A percentile compares a stretch with the other conserved stretches of the same genome.
These are phyloP conservation scores for Saxidomus purpurata DNA, from an alignment of 1,140 invertebrate species.

Conservation along the genomic window DNA sequence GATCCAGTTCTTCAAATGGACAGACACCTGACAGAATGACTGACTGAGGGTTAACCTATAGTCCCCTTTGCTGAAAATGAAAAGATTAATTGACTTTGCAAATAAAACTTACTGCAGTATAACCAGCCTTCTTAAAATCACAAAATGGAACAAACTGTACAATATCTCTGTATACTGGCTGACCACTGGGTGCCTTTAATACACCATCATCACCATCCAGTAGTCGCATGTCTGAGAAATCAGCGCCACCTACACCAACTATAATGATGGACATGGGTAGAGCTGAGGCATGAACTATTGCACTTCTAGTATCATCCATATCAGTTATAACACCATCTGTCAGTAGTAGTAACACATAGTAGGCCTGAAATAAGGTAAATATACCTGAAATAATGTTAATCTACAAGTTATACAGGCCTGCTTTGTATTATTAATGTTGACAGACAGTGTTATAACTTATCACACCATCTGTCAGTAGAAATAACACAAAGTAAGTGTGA, in stretches of 20 bases:
- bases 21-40: too few relatives aligned
- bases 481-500: constrained; percentile 89
- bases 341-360: constrained; percentile 90
- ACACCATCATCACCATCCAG: constrained; percentile 88
- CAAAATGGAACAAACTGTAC: constrained; percentile 89
- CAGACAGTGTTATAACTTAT: too few relatives aligned
- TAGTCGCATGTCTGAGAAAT: constrained; percentile 88
- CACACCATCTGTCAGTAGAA: not conserved
- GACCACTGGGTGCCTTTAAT: constrained; percentile 84
- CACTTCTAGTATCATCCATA: constrained; percentile 89
- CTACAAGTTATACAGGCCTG: too few relatives aligned
- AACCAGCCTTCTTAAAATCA: constrained; percentile 85
- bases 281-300: constrained; percentile 88
- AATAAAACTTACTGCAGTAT: constrained; percentile 51
- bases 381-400: too few relatives aligned
- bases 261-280: constrained; percentile 90
- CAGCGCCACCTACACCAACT: constrained; percentile 89
- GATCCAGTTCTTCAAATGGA: too few relatives aligned
- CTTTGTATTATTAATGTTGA: too few relatives aligned
- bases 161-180: constrained; percentile 88
- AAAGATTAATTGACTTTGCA: too few relatives aligned
- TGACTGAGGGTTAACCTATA: too few relatives aligned
- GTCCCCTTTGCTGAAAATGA: too few relatives aligned
- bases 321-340: constrained; percentile 91
- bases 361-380: constrained; percentile 85